These are phyloP conservation scores for Echeneis naucrates DNA, from an alignment of 2,797 vertebrate genomes.

Conservation along the genomic window DNA sequence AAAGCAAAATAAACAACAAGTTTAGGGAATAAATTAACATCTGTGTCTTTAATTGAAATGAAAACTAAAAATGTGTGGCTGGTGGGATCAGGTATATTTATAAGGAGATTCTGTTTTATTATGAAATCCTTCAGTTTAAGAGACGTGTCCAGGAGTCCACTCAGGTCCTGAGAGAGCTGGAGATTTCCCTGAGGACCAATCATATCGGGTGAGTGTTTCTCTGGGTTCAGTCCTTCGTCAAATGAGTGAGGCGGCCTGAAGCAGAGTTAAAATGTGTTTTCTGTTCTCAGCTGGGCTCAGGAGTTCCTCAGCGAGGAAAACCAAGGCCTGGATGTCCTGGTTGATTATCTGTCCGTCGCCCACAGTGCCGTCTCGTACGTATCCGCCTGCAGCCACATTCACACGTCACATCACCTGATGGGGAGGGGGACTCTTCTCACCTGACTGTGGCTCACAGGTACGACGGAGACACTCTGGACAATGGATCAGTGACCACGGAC, in stretches of 20 bases:
- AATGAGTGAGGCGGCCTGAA: background rate
- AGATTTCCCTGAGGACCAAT: constrained; percentile 96
- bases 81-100: no score
- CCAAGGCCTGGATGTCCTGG: constrained; percentile 90
- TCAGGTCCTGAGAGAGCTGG: constrained; percentile 92
- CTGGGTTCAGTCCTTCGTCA: background rate
- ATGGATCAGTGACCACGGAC: constrained; percentile 74
- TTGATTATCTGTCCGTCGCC: constrained; percentile 92
- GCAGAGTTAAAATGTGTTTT: background rate
- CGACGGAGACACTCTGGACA: constrained; percentile 87
- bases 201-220: constrained; percentile 90
- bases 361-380: constrained; percentile 90
- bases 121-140: constrained; percentile 86
- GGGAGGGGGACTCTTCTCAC: background rate
- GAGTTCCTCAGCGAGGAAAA: constrained; percentile 95
- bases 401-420: background rate
- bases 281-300: constrained; percentile 90
- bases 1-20: no score
- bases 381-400: background rate
- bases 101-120: no score
- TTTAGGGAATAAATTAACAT: no score
- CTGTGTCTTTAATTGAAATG: no score
- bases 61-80: no score
- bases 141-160: constrained; percentile 92
- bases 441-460: constrained; percentile 76